A percentile compares a stretch with the other conserved stretches of the same genome.
Conservation (phyloP, 2,797 vertebrate genomes). For the Sorex maritimensis region DNA sequence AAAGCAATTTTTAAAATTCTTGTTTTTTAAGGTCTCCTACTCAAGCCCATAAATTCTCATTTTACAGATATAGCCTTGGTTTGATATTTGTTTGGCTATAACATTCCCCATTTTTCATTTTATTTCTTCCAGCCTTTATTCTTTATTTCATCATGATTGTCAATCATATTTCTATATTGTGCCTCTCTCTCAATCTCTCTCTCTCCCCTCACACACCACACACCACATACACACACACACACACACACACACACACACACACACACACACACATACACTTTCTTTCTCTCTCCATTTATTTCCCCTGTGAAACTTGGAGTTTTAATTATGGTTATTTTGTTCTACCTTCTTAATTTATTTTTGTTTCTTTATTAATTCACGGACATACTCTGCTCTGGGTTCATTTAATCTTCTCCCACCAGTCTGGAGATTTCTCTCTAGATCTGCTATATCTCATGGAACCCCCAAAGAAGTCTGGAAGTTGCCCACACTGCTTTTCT, state of each 20-base stretch:
- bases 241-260: too few species aligned
- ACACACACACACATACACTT: too few species aligned
- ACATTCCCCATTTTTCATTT: conserved; percentile 49
- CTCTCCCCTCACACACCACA: too few species aligned
- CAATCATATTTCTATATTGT: not conserved
- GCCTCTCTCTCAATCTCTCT: not conserved
- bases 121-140: not conserved
- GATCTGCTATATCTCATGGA: not conserved
- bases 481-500: not conserved
- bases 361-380: not conserved
- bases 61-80: conserved; percentile 42
- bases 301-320: conserved; percentile 1
- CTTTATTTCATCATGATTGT: not conserved
- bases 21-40: conserved; percentile 39
- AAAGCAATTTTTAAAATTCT: conserved; percentile 16
- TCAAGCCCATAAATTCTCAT: conserved; percentile 66
- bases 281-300: not conserved
- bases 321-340: conserved; percentile 61
- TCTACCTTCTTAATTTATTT: conserved; percentile 5
- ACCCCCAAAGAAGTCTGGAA: not conserved
- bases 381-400: not conserved
- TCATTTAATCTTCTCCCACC: conserved; percentile 29
- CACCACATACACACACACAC: too few species aligned
- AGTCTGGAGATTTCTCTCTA: conserved; percentile 46
- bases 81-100: conserved; percentile 28